Base-by-base conservation (phyloP, 2,797 vertebrate species). In the Benthosema pterotum region DNA sequence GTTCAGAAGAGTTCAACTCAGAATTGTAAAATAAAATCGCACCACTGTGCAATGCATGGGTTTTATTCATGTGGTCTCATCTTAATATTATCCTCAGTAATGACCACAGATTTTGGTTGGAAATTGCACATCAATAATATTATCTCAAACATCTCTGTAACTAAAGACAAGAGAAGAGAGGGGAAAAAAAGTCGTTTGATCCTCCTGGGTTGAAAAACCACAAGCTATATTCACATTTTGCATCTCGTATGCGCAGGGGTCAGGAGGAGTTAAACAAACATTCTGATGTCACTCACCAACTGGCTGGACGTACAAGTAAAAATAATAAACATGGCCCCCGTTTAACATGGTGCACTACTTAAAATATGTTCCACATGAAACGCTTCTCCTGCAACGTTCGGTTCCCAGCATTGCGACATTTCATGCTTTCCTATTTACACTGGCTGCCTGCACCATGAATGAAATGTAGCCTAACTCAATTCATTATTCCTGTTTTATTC, bases 291-390 rank as follows among this genome's bases (percentile, higher is more conserved):
- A 49, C 50, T 50, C 45, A 62, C 25, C 13, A n/a, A 48, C 11
- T 42, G 42, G 53, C 22, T 6, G 49, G 53, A 18, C 19, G 48
- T 60, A 69, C 38, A 13, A 59, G 32, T 42, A 65, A 65, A 48
- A 53, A 59, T 67, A 60, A 70, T 16, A 52, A 52, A 61, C 65
- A 51, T 52, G 57, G 11, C 17, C 52, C 15, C 16, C 42, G 42
- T 48, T 62, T 53, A 38, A 17, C 38, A 22, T 52, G n/a, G 5
- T 38, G 38, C 11, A 57, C 47, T 48, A 42, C 53, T 49, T 47
- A 57, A 71, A 59, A 61, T 69, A 62, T 67, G 75, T 79, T 82
- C 65, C 80, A 77, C 69, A 83, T 74, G 75, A 82, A 83, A 78
- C 57, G 53, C 60, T 69, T 77, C 80, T 77, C 85, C 78, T 77